These are phyloP conservation scores for Mohoua ochrocephala DNA, from an alignment of 2,113 vertebrate genomes.

Conservation along the genomic window DNA sequence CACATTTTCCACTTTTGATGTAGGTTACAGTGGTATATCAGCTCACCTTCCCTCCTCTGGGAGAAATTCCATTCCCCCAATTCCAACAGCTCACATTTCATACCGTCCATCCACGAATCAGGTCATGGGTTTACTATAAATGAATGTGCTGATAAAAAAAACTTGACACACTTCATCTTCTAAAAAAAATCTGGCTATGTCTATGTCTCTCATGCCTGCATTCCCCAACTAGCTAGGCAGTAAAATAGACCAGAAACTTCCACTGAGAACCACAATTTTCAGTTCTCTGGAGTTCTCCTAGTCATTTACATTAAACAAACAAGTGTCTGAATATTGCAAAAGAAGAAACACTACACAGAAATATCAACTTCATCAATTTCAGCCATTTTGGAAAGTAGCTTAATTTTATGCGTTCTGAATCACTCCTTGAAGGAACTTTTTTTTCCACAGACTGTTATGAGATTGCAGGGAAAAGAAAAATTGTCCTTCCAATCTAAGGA, in stretches of 20 bases:
- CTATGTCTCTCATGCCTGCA: not conserved
- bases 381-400: not conserved
- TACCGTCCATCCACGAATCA: not conserved
- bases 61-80: not conserved
- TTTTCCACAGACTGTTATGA: not conserved
- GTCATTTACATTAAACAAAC: not conserved
- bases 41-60: not conserved
- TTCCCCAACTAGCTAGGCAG: not conserved
- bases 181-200: not conserved
- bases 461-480: not conserved
- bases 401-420: not conserved
- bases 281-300: not conserved
- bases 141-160: not conserved
- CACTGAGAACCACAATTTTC: not conserved
- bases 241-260: not conserved
- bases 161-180: not conserved
- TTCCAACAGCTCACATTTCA: conserved; percentile 6
- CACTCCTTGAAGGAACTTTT: not conserved
- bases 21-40: not conserved
- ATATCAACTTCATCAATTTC: not conserved
- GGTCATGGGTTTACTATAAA: not conserved
- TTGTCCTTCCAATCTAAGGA: not conserved
- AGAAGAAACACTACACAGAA: not conserved
- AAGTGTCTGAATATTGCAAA: not conserved
- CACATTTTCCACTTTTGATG: not conserved